Evolutionary conservation across 2,888 invertebrate genomes (phyloP).

Genomic region (Tromatobia lineatoria): DNA sequence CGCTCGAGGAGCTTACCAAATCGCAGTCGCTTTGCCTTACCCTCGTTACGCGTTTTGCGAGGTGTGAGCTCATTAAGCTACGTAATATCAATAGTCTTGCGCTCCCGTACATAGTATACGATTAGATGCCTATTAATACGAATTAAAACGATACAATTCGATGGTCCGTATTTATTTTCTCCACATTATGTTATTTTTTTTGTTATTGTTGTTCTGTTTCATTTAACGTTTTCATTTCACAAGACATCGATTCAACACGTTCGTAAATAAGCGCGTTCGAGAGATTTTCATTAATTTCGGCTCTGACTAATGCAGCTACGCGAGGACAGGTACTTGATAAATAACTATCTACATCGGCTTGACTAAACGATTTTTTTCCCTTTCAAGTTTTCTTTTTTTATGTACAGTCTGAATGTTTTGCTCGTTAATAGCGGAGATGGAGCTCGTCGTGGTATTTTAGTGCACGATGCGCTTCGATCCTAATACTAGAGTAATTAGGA

Average conservation of each 20-base stretch:
- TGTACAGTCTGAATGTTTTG: constrained; percentile 58
- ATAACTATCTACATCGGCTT: constrained; percentile 64
- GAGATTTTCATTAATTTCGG: constrained; percentile 32
- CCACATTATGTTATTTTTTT: constrained; percentile 26
- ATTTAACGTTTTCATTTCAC: constrained; percentile 11
- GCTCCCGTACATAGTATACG: constrained; percentile 9
- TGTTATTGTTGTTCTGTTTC: constrained; percentile 26
- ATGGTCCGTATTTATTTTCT: constrained; percentile 46
- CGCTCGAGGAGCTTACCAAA: neutral
- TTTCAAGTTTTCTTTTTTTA: constrained; percentile 11
- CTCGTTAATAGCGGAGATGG: constrained; percentile 2
- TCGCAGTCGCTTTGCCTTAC: constrained; percentile 11
- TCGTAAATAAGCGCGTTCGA: constrained; percentile 46
- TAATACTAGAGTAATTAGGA: constrained; percentile 59
- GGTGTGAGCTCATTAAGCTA: constrained; percentile 60
- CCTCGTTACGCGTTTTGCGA: constrained; percentile 47
- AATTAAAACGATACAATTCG: constrained; percentile 44
- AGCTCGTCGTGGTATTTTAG: constrained; percentile 4
- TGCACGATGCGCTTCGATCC: constrained; percentile 24
- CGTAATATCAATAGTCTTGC: constrained; percentile 39
- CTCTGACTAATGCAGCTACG: constrained; percentile 50
- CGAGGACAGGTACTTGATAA: constrained; percentile 67
- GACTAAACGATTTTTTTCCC: constrained; percentile 43
- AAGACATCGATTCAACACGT: constrained; percentile 57
- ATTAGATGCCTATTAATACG: constrained; percentile 21